Evolutionary conservation across 2,797 vertebrate species (phyloP).

Genomic region (Microctenopoma lineatum): DNA sequence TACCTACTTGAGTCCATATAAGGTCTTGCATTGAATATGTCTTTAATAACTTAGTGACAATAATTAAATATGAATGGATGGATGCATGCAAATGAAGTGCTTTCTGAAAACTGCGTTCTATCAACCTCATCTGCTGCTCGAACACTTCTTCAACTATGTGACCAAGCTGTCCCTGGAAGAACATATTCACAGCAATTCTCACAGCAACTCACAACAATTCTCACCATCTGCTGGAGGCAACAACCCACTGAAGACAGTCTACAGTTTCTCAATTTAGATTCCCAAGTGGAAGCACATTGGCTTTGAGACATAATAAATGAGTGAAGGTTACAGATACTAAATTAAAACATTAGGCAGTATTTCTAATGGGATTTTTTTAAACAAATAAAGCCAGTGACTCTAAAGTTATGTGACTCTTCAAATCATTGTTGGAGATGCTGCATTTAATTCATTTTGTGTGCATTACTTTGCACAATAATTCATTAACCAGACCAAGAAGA

Average conservation of each 20-base stretch:
- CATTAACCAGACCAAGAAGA: neutral
- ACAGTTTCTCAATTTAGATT: neutral
- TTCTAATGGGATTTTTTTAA: neutral
- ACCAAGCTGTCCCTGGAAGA: conserved; percentile 11
- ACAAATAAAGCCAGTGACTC: neutral
- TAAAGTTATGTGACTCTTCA: neutral
- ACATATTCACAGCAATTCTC: conserved; percentile 12
- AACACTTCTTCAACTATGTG: conserved; percentile 30
- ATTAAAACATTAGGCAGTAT: neutral
- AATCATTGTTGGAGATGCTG: neutral
- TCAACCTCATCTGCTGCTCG: conserved; percentile 12
- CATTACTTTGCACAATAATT: too few species aligned
- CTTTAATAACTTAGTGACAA: conserved; percentile 14
- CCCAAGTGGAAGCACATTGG: neutral
- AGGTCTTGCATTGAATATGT: conserved; percentile 8
- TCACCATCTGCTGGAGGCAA: conserved; percentile 32
- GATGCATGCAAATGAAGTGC: conserved; percentile 29
- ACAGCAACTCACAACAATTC: conserved; percentile 9
- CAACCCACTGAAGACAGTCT: neutral
- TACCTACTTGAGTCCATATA: neutral
- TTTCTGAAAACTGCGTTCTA: conserved; percentile 28
- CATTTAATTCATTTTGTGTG: neutral
- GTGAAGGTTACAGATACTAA: neutral
- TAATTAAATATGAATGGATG: conserved; percentile 16
- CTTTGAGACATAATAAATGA: neutral